phyloP scores from a whole-genome alignment of 2,797 vertebrate species.

The Borostomias antarcticus region DNA sequence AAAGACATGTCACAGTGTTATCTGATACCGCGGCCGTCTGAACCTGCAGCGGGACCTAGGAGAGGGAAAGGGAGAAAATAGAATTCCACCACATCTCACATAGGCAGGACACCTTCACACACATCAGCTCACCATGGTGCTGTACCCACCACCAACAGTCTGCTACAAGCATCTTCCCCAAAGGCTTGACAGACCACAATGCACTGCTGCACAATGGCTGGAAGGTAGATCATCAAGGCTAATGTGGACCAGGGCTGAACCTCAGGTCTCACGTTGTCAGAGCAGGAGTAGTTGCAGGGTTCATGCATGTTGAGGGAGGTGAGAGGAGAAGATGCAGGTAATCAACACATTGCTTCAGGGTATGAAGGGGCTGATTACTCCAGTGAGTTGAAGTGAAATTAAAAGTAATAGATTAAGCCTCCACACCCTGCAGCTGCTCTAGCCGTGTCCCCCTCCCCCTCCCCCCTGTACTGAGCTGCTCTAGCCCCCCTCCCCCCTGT shows the following conservation, averaged over 20 bases:
- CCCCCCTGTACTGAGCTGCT: no score
- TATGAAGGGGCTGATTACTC: no score
- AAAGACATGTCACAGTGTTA: background rate
- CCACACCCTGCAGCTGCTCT: slow-evolving; percentile 1
- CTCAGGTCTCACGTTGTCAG: no score
- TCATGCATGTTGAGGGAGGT: no score
- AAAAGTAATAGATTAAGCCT: no score
- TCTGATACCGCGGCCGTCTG: background rate
- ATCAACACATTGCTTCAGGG: no score
- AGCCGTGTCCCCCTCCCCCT: background rate
- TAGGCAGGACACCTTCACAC: background rate
- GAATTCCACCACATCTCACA: background rate
- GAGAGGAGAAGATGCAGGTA: no score
- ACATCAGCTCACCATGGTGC: slow-evolving; percentile 7
- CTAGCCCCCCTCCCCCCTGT: no score
- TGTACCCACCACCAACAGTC: background rate
- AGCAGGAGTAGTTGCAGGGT: no score
- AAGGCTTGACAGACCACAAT: background rate
- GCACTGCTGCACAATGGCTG: background rate
- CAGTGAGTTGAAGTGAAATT: no score
- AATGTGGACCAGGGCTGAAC: no score
- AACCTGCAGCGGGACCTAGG: slow-evolving; percentile 2
- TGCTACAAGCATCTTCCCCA: slow-evolving; percentile 9
- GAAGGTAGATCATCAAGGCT: background rate
- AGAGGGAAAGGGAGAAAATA: slow-evolving; percentile 8